Percentiles rank a stretch among this genome's conserved stretches.
phyloP scores from a whole-genome alignment of 2,888 invertebrate genomes.

The Leptogaster cylindrica region DNA sequence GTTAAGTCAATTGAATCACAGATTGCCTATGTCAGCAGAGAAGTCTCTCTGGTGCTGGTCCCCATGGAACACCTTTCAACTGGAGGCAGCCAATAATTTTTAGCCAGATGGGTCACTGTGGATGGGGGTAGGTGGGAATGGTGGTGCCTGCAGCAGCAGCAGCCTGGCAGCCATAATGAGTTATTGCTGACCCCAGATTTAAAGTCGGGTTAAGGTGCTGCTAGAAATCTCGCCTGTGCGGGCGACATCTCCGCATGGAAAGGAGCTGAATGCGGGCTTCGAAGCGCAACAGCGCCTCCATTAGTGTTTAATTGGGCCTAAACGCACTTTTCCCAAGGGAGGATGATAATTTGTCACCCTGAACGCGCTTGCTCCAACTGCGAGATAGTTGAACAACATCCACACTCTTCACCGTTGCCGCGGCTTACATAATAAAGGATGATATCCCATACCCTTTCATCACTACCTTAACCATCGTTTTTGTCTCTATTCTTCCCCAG shows the following conservation, averaged over 20 bases:
- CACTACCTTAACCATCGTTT: too few relatives aligned
- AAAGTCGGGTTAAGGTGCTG: constrained; percentile 9
- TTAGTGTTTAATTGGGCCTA: constrained; percentile 17
- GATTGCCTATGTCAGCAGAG: background rate
- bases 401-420: too few relatives aligned
- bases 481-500: background rate
- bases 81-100: too few relatives aligned
- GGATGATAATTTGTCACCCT: constrained; percentile 5
- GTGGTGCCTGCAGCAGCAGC: too few relatives aligned
- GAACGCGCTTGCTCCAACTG: background rate
- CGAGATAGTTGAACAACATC: constrained; percentile 9
- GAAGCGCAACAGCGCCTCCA: background rate
- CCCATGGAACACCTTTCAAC: too few relatives aligned
- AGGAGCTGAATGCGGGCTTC: background rate
- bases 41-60: too few relatives aligned
- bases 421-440: too few relatives aligned
- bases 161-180: background rate
- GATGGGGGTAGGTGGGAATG: too few relatives aligned
- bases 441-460: too few relatives aligned
- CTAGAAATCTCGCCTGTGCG: background rate
- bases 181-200: constrained; percentile 1
- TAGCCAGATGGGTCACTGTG: too few relatives aligned
- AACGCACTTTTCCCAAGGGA: background rate
- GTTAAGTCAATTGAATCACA: constrained; percentile 6
- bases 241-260: background rate